Percentiles rank a stretch among this genome's conserved stretches.
These are phyloP conservation scores for Podargus strigoides DNA, from an alignment of 2,797 vertebrate genomes.

Conservation along the genomic window DNA sequence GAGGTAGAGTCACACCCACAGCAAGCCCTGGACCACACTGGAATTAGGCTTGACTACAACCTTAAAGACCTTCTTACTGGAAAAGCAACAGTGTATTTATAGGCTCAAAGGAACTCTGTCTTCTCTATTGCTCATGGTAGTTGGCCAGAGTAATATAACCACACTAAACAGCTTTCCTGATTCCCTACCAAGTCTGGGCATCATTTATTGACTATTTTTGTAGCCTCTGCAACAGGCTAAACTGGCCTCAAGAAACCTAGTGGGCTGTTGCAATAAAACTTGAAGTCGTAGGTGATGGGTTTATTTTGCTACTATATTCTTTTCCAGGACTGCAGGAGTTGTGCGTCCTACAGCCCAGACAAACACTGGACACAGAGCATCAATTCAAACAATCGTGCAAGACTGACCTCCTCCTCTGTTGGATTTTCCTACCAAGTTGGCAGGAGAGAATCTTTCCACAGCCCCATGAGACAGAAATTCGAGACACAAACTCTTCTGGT, in stretches of 20 bases:
- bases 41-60: not conserved
- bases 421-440: not conserved
- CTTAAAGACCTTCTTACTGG: not conserved
- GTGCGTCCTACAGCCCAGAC: not conserved
- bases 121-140: not conserved
- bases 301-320: not conserved
- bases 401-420: not conserved
- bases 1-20: not conserved
- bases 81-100: not conserved
- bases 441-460: not conserved
- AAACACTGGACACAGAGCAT: not conserved
- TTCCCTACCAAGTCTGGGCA: not conserved
- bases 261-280: not conserved
- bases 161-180: not conserved
- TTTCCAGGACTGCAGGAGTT: not conserved
- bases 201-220: not conserved
- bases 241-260: not conserved
- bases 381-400: not conserved
- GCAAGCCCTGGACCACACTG: not conserved
- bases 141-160: not conserved
- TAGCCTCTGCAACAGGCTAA: not conserved
- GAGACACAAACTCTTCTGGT: not conserved
- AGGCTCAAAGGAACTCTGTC: not conserved
- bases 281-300: not conserved
- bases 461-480: not conserved